Base-by-base conservation (phyloP, 2,888 invertebrate species). In the Drosophila longiperda region DNA sequence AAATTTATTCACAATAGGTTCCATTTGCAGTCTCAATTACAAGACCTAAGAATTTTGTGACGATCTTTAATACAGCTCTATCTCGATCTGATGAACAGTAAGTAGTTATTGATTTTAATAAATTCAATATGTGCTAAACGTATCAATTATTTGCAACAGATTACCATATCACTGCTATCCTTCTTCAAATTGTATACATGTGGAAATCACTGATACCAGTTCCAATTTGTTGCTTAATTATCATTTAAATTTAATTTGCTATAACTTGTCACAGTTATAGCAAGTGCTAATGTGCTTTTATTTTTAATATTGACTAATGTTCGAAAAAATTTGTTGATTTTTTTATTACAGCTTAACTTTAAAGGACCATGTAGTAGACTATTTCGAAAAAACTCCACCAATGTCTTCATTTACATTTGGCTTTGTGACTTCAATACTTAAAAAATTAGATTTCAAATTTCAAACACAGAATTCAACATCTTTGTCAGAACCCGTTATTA, bases 401-500 rank as follows among this genome's bases (percentile, higher is more conserved):
- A 96, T 97, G 95, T 95, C 97, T 1, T 95, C 97, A 0, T 96
- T 96, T 91, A 95, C 96, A 0, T 93, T 97, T 50, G 96, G 96
- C 0, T 93, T 97, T 67, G 94, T 97, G 12, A 95, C 96, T 26
- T 96, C 96, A 0, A 95, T 96, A 73, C 93, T 97, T 59, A 91
- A 93, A 57, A 91, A 75, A 79, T 67, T 66, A 0, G 63, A 52
- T 12, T 17, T 26, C 1, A 48, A 48, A 8, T 8, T 0, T 29
- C 29, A 29, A 1, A 3, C 11, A 7, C 15, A 8, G 12, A 48
- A 78, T 9, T 15, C 12, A 17, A 32, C 20, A 5, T 29, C 15
- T 1, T 33, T 20, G 5, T 1, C 23, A 29, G n/a, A 55, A 3
- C 93, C 93, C 2, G 75, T 88, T 34, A 91, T 94, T 12, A 93